A percentile compares a stretch with the other conserved stretches of the same genome.
Evolutionary conservation across 2,113 vertebrate genomes (phyloP).

Genomic region (Amphilophus citrinellus): DNA sequence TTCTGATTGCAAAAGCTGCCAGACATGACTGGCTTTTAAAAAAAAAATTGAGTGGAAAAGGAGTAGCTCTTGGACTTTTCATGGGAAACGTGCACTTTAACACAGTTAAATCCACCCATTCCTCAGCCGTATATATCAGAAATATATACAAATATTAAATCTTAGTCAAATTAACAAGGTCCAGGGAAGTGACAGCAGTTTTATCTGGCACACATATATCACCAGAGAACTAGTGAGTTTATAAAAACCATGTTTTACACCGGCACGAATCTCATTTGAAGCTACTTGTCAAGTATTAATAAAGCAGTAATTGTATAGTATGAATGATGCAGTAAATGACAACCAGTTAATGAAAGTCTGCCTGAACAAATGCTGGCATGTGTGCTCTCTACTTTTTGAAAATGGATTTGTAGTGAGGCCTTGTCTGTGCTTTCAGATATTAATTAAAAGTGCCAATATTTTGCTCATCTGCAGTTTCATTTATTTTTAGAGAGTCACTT

Average conservation of each 20-base stretch:
- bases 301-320: neutral
- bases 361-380: neutral
- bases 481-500: neutral
- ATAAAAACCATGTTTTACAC: neutral
- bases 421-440: neutral
- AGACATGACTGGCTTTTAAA: too few relatives aligned
- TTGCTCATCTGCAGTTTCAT: neutral
- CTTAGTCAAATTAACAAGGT: neutral
- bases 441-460: neutral
- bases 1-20: too few relatives aligned
- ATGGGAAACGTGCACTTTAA: neutral
- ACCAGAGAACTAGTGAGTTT: neutral
- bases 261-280: neutral
- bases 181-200: neutral
- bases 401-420: neutral
- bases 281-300: slow-evolving; percentile 1
- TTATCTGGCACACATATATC: neutral
- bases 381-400: neutral
- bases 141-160: slow-evolving; percentile 6
- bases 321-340: neutral
- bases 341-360: slow-evolving; percentile 2
- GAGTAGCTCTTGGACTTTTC: neutral
- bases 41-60: neutral
- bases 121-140: neutral
- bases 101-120: neutral